A percentile compares a stretch with the other conserved stretches of the same genome.
Conservation (phyloP, 2,888 invertebrate genomes). For the Gastracanthus pulcherrimus region DNA sequence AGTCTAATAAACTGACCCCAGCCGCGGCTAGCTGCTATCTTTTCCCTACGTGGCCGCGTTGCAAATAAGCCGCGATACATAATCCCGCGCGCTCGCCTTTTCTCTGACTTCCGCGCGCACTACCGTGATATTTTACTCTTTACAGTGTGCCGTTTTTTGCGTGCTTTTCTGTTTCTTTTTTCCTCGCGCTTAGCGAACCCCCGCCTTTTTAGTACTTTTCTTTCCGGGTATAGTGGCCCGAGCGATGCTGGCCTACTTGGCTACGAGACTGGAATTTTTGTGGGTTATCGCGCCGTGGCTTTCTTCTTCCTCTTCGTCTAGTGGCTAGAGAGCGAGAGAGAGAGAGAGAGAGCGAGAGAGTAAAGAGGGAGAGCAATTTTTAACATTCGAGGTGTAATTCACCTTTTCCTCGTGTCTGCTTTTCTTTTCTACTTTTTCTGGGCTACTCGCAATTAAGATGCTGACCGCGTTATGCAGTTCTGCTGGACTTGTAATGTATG, state of each 20-base stretch:
- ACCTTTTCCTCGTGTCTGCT: background rate
- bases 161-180: background rate
- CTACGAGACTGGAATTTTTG: conserved; percentile 55
- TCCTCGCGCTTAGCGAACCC: conserved; percentile 3
- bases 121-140: conserved; percentile 46
- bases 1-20: too few species aligned
- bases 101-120: background rate
- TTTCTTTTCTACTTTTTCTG: background rate
- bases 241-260: conserved; percentile 52
- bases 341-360: too few species aligned
- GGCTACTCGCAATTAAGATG: conserved; percentile 32
- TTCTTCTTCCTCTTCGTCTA: background rate
- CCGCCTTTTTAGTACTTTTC: conserved; percentile 4
- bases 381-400: conserved; percentile 32
- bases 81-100: background rate
- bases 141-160: background rate
- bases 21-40: too few species aligned
- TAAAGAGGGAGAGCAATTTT: conserved; percentile 9
- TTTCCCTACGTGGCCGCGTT: conserved; percentile 51
- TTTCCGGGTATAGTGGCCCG: background rate
- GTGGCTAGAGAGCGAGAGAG: background rate
- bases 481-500: too few species aligned
- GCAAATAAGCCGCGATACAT: conserved; percentile 43
- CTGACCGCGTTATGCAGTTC: too few species aligned
- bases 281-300: conserved; percentile 32